Evolutionary conservation across 2,888 invertebrate genomes (phyloP).

Genomic region (Nomada lathburiana): DNA sequence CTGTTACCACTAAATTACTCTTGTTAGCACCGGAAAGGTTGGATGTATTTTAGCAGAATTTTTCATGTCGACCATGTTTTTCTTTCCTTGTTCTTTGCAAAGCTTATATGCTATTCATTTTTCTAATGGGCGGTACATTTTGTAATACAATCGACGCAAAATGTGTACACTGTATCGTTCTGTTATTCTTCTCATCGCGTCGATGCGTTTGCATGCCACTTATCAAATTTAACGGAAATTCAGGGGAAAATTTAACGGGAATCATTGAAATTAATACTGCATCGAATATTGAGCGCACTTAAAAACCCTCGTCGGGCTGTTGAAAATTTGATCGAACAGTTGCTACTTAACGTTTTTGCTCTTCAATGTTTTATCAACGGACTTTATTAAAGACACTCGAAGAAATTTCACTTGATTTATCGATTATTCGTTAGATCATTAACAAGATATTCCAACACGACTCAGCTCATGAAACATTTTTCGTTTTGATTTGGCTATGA

Average conservation of each 20-base stretch:
- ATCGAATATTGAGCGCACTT: not conserved
- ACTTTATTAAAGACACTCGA: not conserved
- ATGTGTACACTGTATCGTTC: conserved; percentile 2
- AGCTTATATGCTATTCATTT: conserved; percentile 21
- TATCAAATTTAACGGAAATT: not conserved
- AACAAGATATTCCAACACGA: not conserved
- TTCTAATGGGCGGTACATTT: conserved; percentile 9
- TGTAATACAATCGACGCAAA: not conserved
- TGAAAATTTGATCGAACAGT: not conserved
- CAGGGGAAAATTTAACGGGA: not conserved
- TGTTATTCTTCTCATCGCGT: conserved; percentile 12
- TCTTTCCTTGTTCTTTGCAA: conserved; percentile 25
- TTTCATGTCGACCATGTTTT: conserved; percentile 8
- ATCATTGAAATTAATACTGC: not conserved
- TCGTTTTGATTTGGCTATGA: too few species aligned
- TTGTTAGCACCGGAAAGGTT: too few species aligned
- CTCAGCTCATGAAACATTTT: too few species aligned
- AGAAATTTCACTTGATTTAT: not conserved
- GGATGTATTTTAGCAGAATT: too few species aligned
- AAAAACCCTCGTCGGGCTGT: not conserved
- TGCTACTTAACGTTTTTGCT: not conserved
- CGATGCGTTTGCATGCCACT: not conserved
- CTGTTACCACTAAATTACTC: too few species aligned
- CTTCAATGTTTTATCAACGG: not conserved
- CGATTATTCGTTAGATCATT: not conserved